Percentiles rank a stretch among this genome's conserved stretches.
phyloP scores from a whole-genome alignment of 2,797 vertebrate species.

The Synaphobranchus kaupii region DNA sequence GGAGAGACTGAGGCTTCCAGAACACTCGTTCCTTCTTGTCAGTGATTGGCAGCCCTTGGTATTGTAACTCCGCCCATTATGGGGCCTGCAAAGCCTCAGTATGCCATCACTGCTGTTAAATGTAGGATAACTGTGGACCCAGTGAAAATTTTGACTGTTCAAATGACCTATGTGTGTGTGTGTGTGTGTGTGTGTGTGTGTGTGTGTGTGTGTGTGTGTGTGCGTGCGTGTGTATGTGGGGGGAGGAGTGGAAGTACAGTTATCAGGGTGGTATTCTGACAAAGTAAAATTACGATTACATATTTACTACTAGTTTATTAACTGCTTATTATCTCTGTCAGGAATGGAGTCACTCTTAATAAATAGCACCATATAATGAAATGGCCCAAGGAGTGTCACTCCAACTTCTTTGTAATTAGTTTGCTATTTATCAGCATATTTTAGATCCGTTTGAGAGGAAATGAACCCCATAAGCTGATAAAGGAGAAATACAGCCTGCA shows the following conservation, averaged over 20 bases:
- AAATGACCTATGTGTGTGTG: not conserved
- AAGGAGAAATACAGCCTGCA: not conserved
- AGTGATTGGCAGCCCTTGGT: not conserved
- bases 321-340: not conserved
- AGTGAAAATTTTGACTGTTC: not conserved
- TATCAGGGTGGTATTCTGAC: not conserved
- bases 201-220: no score
- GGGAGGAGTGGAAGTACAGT: not conserved
- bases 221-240: slow-evolving; percentile 23
- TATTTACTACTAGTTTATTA: slow-evolving; percentile 3
- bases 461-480: not conserved
- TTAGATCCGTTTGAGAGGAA: not conserved
- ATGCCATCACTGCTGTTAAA: not conserved
- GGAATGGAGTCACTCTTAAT: not conserved
- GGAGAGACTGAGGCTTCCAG: not conserved
- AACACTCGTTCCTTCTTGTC: not conserved
- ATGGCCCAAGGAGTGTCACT: not conserved
- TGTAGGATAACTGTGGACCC: not conserved
- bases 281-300: not conserved
- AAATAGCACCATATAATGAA: not conserved
- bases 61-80: not conserved
- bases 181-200: not conserved
- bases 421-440: not conserved
- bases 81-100: not conserved
- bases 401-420: not conserved